Percentiles rank a stretch among this genome's conserved stretches.
phyloP scores from a whole-genome alignment of 2,888 invertebrate species.

The Lordiphosa fenestrarum region DNA sequence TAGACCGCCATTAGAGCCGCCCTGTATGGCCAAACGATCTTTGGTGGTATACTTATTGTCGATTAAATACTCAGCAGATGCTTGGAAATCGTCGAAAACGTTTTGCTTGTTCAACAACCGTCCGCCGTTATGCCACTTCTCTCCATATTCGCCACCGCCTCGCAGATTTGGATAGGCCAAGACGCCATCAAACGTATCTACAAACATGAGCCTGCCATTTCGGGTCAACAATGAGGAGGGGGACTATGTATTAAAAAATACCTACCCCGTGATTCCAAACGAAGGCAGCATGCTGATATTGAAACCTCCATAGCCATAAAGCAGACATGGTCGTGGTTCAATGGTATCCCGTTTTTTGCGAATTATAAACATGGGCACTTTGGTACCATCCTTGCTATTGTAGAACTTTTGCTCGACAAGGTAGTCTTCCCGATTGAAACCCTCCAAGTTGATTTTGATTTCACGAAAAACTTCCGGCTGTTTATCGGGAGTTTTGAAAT shows the following conservation, averaged over 20 bases:
- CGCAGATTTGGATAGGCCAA: constrained; percentile 96
- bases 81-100: constrained; percentile 97
- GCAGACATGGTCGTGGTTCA: constrained; percentile 86
- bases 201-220: constrained; percentile 85
- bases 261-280: constrained; percentile 89
- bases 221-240: not conserved
- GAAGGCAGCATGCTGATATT: constrained; percentile 94
- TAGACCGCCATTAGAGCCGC: constrained; percentile 98
- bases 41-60: constrained; percentile 88
- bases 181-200: constrained; percentile 93
- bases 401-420: constrained; percentile 95
- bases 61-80: constrained; percentile 93
- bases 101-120: constrained; percentile 96
- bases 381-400: constrained; percentile 94
- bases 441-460: constrained; percentile 89
- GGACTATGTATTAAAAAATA: not conserved
- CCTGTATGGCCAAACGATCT: constrained; percentile 91
- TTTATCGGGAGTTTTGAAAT: constrained; percentile 85
- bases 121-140: constrained; percentile 97
- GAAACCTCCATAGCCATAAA: constrained; percentile 99
- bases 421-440: constrained; percentile 89
- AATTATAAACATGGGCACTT: constrained; percentile 97
- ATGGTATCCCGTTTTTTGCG: constrained; percentile 83
- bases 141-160: constrained; percentile 98
- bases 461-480: constrained; percentile 88